Base-by-base conservation (phyloP, 2,888 invertebrate species). In the Lumbricus terrestris region DNA sequence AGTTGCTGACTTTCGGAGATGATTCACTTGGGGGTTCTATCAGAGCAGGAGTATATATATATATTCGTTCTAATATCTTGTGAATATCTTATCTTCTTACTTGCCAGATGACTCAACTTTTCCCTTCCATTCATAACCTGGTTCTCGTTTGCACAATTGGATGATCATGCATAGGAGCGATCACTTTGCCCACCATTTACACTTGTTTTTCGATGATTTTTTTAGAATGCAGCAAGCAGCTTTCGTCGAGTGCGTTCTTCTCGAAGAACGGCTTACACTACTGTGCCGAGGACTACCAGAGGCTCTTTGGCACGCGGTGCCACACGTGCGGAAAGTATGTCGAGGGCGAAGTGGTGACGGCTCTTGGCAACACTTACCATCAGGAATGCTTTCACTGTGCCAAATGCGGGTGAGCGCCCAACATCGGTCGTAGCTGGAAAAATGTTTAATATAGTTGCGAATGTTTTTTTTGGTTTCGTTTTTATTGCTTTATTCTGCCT, bases 341-440 rank as follows among this genome's bases (percentile, higher is more conserved):
- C 18, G 90, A 91, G 88, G 91, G 90, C 1, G 91, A 91, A 42
- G 91, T 89, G 37, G 90, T 91, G 82, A 88, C 91, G 8, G 91
- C 90, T 38, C 90, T 91, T 3, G 91, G 91, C 35, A 91, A 91
- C 82, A 90, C 91, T 33, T 91, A 89, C 54, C 91, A 91, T 82
- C 91, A 91, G 35, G 82, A 90, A 20, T 91, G 91, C 42, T 89
- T 91, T 42, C 88, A 88, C n/a, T 91, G 91, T 37, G 88, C 89
- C 34, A 82, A 83, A 34, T 91, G 91, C 85, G 83, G 90, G 91
- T 90, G 37, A 83, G 90, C 88, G 88, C n/a, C 85, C 20, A 33
- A 85, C 37, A 5, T 20, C 20, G 23, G 23, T 47, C 47, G 20
- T 47, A 1, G 23, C 47, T 47, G 1, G 47, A 47, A 69, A 69